Conservation (phyloP, 2,888 invertebrate species). For the Latheticus oryzae region DNA sequence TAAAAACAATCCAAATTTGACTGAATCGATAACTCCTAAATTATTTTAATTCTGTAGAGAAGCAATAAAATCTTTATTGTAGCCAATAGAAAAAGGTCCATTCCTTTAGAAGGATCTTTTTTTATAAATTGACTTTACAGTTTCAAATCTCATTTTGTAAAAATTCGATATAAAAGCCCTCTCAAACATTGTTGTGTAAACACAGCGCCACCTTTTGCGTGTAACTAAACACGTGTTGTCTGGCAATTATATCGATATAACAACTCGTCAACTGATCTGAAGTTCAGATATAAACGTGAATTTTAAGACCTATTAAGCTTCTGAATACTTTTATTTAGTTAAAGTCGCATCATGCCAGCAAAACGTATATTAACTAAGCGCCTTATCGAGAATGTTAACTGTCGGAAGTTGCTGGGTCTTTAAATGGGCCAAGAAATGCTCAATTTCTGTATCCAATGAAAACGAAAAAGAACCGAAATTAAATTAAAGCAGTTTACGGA, state of each 20-base stretch:
- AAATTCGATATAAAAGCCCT: slow-evolving; percentile 21
- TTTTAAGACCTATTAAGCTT: neutral
- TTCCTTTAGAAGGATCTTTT: slow-evolving; percentile 24
- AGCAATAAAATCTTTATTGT: slow-evolving; percentile 33
- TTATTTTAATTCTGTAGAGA: slow-evolving; percentile 32
- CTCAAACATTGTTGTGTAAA: slow-evolving; percentile 16
- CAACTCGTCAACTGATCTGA: neutral
- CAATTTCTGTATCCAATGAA: slow-evolving; percentile 16
- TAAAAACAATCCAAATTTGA: too few species aligned
- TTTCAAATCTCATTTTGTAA: slow-evolving; percentile 23
- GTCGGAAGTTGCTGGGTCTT: slow-evolving; percentile 22
- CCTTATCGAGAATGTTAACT: slow-evolving; percentile 16
- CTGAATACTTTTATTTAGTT: slow-evolving; percentile 7
- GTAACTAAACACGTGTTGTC: slow-evolving; percentile 16
- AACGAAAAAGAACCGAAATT: slow-evolving; percentile 29
- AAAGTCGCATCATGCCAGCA: slow-evolving; percentile 9
- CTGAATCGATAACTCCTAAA: too few species aligned
- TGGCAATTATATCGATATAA: slow-evolving; percentile 8
- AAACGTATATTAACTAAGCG: slow-evolving; percentile 19
- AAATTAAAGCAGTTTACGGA: slow-evolving; percentile 29
- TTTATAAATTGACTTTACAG: slow-evolving; percentile 35
- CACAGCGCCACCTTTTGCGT: slow-evolving; percentile 19
- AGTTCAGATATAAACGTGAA: too few species aligned
- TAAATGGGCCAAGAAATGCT: too few species aligned
- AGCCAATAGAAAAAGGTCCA: slow-evolving; percentile 17